Base-by-base conservation (phyloP, 1,140 invertebrate species). In the Papilio aristodemus region DNA sequence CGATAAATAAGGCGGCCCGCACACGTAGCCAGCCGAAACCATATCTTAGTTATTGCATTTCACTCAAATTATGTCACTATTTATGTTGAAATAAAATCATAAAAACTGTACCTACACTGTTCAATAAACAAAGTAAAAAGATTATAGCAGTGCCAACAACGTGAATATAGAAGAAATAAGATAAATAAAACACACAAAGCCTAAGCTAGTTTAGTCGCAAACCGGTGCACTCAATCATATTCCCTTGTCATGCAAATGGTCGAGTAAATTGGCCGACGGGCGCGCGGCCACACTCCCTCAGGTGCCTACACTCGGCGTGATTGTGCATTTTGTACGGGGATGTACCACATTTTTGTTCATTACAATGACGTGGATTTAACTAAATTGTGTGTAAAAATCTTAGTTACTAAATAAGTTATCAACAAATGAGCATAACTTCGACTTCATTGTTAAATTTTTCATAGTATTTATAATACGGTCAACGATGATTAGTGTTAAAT, bases 241-340 rank as follows among this genome's bases (percentile, higher is more conserved):
- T 54, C 46, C 46, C 46, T 54, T 54, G 46, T 54, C 46, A 54
- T 54, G 46, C 46, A 54, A 54, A 54, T 54, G 19, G 46, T 54
- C 11, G 11, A 54, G 46, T 54, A 54, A 54, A 25, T 54, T 54
- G 46, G 22, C 19, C 46, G 46, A 19, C 19, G 19, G 46, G 46
- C 17, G 41, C 41, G 46, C 46, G 46, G 46, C 10, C 19, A 4
- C 46, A 4, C 46, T 54, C 46, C 46, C 46, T 25, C 46, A 54
- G 46, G 46, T 54, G 46, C 46, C 22, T 19, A 19, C 10, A 17
- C 46, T 17, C 19, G 46, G 17, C 17, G 46, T 17, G 46, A 54
- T 54, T 54, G 41, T 54, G 46, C 46, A 54, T 54, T 25, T 54
- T 10, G 10, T 22, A 22, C 46, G 10, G 9, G 19, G 11, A 17